Evolutionary conservation across 2,888 invertebrate species (phyloP), one percentile per base, ranked within the genome.

Genomic region (Cancer borealis): DNA sequence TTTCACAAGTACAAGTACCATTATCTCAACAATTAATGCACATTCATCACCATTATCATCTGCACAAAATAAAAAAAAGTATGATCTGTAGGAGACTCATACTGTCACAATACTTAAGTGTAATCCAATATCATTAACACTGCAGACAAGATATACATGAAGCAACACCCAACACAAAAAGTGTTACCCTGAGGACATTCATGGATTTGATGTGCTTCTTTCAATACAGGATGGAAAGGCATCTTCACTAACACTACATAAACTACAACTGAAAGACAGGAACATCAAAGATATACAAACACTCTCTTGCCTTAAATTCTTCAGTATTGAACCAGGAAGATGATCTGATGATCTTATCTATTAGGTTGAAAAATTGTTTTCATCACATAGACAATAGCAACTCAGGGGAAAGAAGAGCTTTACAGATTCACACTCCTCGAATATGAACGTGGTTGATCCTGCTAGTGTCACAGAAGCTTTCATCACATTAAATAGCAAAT

Each of bases 181-280:
- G 73, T 73, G 73, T 73, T 73, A 73, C 73, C 73, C 73, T 73
- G 26, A 73, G n/a, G 73, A 73, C 73, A 73, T n/a, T 73, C 73
- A 26, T 26, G 26, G 73, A 26, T 73, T 26, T 73, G 73, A 73
- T 73, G 60, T 73, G 73, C 73, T 73, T 73, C 73, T 73, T 73
- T n/a, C 73, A 26, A 8, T 26, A 73, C 73, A 73, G 26, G 26
- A 73, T 73, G 73, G n/a, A 73, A 73, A 73, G 73, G 26, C 26
- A 73, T 73, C 73, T 73, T 73, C 73, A 73, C 73, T 26, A 73
- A 73, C n/a, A 26, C 73, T 73, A 73, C n/a, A 73, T 26, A 73
- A 26, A 26, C 73, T 73, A 73, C n/a, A 73, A 73, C 73, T 73
- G 73, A 73, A 26, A 73, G 26, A 26, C n/a, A n/a, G 26, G 73